Evolutionary conservation across 2,113 vertebrate genomes (phyloP), one percentile per base, ranked within the genome.

Genomic region (Heterotis niloticus): DNA sequence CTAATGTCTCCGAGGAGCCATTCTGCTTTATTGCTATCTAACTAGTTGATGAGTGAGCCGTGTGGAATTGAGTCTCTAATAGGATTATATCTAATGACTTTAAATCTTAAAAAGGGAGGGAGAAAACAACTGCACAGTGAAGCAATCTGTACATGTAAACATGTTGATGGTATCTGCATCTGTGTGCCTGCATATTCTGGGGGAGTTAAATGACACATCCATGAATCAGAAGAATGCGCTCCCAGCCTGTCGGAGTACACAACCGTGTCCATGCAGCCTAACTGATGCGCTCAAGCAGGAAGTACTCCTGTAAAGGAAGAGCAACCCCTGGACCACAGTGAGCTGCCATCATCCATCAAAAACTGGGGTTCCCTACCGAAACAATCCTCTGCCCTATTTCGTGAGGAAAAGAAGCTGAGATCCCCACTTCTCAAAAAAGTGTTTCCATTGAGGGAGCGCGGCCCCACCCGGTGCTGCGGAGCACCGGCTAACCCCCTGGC

Each of bases 21-120:
- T 97, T 97, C 93, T 91, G 91, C 92, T 96, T 98, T 98, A 98
- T 98, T 98, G 95, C 96, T 90, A 92, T 95, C 94, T 96, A 92
- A 89, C 94, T 92, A 93, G 90, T 92, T 98, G 96, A 96, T 96
- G 95, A 98, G 95, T 88, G 94, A 96, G 96, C 94, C 93, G 94
- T 93, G 95, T 93, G 93, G 94, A 95, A 97, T 94, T 93, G 94
- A 97, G 94, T 93, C 95, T 94, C 93, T 95, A 96, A 98, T 92
- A 96, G 93, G 94, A 95, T 98, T 96, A 97, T 81, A 92, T 90
- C 91, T 90, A 94, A 95, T 96, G 95, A 96, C 94, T 96, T 95
- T 94, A 96, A 96, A 94, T 94, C 96, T 94, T 94, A 85, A 81
- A 83, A 84, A 65, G 78, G 80, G 80, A 80, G 83, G 79, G 72